These are phyloP conservation scores for Sakesphorus luctuosus DNA, from an alignment of 2,113 vertebrate species.

Conservation along the genomic window DNA sequence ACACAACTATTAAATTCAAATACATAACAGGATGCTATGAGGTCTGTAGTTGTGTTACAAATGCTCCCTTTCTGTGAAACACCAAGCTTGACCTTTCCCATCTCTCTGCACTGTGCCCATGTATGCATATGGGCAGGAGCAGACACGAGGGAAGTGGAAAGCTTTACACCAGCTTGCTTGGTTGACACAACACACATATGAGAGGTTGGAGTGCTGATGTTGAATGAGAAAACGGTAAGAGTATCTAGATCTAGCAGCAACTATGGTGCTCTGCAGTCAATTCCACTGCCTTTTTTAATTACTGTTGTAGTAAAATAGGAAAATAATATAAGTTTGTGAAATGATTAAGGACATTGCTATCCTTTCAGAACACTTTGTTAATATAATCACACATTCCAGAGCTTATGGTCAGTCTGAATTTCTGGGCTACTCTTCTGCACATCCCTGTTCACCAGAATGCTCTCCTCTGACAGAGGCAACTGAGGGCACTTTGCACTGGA, in stretches of 20 bases:
- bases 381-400: neutral
- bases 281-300: neutral
- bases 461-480: neutral
- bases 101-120: neutral
- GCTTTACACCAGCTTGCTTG: neutral
- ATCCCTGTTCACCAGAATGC: neutral
- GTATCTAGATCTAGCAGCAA: neutral
- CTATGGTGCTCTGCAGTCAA: neutral
- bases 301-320: neutral
- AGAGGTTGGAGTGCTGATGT: neutral
- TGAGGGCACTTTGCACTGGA: neutral
- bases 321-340: neutral
- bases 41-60: neutral
- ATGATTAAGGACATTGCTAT: neutral
- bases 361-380: neutral
- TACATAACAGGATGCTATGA: fast-evolving
- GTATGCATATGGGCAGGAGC: neutral
- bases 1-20: neutral
- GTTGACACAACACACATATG: neutral
- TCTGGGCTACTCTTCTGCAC: neutral
- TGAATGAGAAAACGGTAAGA: neutral
- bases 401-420: neutral
- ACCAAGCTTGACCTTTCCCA: neutral
- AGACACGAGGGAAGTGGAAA: neutral
- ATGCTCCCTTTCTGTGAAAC: neutral